Evolutionary conservation across 2,113 vertebrate genomes (phyloP).

Genomic region (Ailurus styani): DNA sequence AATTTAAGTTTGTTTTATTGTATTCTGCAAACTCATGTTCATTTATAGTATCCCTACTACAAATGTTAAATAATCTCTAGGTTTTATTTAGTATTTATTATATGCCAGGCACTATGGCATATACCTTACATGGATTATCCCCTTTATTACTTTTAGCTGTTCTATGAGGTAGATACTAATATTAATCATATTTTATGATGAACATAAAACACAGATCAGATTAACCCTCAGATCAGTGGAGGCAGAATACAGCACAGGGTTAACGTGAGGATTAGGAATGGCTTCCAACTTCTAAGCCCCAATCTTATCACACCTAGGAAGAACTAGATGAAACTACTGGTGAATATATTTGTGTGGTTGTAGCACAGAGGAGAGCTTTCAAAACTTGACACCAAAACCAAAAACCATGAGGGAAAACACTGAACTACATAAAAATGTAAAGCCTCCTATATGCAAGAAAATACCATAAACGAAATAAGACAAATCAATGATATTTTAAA

Average conservation of each 20-base stretch:
- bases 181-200: background rate
- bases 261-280: background rate
- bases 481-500: background rate
- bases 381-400: background rate
- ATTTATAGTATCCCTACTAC: background rate
- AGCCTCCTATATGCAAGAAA: background rate
- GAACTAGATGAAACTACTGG: background rate
- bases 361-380: background rate
- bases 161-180: background rate
- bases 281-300: background rate
- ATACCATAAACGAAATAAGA: background rate
- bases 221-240: background rate
- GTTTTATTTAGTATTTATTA: background rate
- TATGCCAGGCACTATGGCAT: background rate
- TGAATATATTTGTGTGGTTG: background rate
- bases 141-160: background rate
- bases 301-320: background rate
- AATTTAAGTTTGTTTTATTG: slow-evolving; percentile 12
- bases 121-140: background rate
- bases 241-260: background rate
- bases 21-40: background rate
- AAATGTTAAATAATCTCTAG: background rate
- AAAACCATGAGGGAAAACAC: background rate
- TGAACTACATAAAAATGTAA: background rate
- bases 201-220: background rate